Percentiles rank a stretch among this genome's conserved stretches.
These are phyloP conservation scores for Melanophora roralis DNA, from an alignment of 2,888 invertebrate genomes.

Conservation along the genomic window DNA sequence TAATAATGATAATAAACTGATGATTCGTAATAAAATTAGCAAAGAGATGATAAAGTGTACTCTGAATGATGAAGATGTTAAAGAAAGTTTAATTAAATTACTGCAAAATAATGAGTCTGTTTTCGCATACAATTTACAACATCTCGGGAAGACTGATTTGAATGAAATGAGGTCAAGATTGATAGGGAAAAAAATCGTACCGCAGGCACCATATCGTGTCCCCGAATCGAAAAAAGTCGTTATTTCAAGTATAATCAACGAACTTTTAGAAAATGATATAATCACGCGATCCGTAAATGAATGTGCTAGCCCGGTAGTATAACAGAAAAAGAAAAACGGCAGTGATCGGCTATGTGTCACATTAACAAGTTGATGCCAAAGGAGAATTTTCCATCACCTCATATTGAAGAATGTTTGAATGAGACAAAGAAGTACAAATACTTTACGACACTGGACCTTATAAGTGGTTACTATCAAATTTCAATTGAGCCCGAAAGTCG, in stretches of 20 bases:
- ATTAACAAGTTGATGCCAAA: too few species aligned
- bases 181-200: neutral
- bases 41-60: neutral
- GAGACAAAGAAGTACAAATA: too few species aligned
- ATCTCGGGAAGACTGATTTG: neutral
- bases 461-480: too few species aligned
- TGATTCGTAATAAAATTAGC: neutral
- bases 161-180: neutral
- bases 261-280: neutral
- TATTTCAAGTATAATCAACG: neutral
- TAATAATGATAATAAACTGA: too few species aligned
- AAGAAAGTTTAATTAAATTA: too few species aligned
- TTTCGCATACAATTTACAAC: neutral
- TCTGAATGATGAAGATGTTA: neutral
- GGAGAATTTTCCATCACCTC: too few species aligned
- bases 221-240: conserved; percentile 1
- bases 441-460: too few species aligned
- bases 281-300: neutral
- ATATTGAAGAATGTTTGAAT: too few species aligned
- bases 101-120: neutral
- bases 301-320: neutral
- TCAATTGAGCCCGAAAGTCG: too few species aligned
- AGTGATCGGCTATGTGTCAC: too few species aligned
- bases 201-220: neutral
- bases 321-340: too few species aligned